Conservation (phyloP, 2,797 vertebrate species). For the Gouania willdenowi region DNA sequence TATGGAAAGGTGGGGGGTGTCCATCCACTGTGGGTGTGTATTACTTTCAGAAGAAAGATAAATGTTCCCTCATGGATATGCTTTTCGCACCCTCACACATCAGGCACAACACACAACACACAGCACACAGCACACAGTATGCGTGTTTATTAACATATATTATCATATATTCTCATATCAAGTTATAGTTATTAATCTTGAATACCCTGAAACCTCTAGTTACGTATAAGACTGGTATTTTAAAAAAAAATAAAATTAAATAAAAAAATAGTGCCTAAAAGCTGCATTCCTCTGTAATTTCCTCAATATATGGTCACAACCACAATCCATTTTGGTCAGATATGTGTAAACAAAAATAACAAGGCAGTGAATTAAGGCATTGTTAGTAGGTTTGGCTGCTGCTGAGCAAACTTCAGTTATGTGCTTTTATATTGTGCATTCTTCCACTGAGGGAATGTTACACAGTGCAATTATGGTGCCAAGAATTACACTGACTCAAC, state of each 20-base stretch:
- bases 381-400: conserved; percentile 45
- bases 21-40: conserved; percentile 29
- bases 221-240: too few relatives aligned
- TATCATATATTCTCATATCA: too few relatives aligned
- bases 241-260: conserved; percentile 10
- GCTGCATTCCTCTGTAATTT: conserved; percentile 11
- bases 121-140: too few relatives aligned
- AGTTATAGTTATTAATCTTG: too few relatives aligned
- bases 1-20: conserved; percentile 23
- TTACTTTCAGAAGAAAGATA: conserved; percentile 15
- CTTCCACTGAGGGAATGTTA: conserved; percentile 58
- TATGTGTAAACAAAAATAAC: conserved; percentile 43
- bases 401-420: conserved; percentile 45
- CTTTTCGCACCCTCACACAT: conserved; percentile 20
- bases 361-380: conserved; percentile 40
- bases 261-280: conserved; percentile 11
- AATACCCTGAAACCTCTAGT: too few relatives aligned
- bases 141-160: too few relatives aligned
- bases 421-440: conserved; percentile 51
- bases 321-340: conserved; percentile 46
- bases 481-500: conserved; percentile 36
- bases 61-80: conserved; percentile 21
- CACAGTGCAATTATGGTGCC: conserved; percentile 25
- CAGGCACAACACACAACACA: too few relatives aligned
- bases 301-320: too few relatives aligned